Evolutionary conservation across 2,888 invertebrate genomes (phyloP), one percentile per base, ranked within the genome.

Genomic region (Hydrotaea cyrtoneurina): DNA sequence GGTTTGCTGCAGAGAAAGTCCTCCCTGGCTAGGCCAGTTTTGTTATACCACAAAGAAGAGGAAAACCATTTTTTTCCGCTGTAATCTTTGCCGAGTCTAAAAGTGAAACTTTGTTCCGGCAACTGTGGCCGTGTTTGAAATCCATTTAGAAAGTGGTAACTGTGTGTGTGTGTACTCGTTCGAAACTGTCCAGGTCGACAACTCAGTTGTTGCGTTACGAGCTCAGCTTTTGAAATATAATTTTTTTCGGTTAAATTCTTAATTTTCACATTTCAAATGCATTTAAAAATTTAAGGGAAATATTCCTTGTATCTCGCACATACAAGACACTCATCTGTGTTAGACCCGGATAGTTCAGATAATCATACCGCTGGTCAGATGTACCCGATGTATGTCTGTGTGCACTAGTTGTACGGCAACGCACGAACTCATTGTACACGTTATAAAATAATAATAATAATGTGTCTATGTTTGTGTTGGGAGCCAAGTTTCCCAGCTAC

Each of bases 401-500:
- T 43, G 10, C 2, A 31, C 4, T 43, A 43, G 13, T 53, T 53
- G n/a, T n/a, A 53, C 23, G 13, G 26, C 59, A 21, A 59, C 23
- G 21, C 17, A 57, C 57, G 21, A 53, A 53, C 17, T 21, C 57
- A 43, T 36, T 8, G 11, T 26, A 36, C 66, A 66, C 43, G 66
- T 66, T 43, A 66, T 43, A 43, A 66, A 43, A 43, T 43, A 43
- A 66, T 43, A 66, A 43, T 66, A 66, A 43, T 66, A 66, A 66
- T 66, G 66, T 66, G 66, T 43, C 66, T 39, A 21, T 66, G 66
- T 66, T 66, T 66, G 59, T 59, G n/a, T 15, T 23, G 59, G 59
- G 15, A 59, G 31, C n/a, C n/a, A 57, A 59, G 59, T 13, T 59
- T 59, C 13, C 11, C 1, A 59, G 15, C 59, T 26, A 59, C 10